Conservation (phyloP, 2,888 invertebrate species). For the Hemistola chrysoprasaria region DNA sequence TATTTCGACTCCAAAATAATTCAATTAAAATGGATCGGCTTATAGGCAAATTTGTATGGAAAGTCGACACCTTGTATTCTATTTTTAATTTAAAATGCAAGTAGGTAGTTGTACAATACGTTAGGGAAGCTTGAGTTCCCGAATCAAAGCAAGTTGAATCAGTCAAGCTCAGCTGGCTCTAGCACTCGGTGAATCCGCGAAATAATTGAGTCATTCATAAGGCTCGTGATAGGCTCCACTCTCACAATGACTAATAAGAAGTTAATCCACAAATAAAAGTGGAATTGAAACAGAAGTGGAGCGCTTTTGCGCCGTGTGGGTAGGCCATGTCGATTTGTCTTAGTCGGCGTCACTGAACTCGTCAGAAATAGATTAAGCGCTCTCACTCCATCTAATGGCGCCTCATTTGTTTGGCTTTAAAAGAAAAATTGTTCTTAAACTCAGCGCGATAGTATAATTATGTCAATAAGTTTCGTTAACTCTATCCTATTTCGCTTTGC, state of each 20-base stretch:
- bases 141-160: constrained; percentile 37
- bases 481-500: constrained; percentile 59
- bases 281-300: constrained; percentile 81
- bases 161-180: constrained; percentile 41
- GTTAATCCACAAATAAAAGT: constrained; percentile 83
- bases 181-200: constrained; percentile 58
- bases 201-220: constrained; percentile 81
- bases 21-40: no score
- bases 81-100: no score
- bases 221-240: constrained; percentile 70
- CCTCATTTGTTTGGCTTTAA: constrained; percentile 82
- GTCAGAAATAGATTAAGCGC: constrained; percentile 83
- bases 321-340: constrained; percentile 82
- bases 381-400: constrained; percentile 82
- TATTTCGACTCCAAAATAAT: no score
- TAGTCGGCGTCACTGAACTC: constrained; percentile 83
- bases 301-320: constrained; percentile 79
- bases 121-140: constrained; percentile 18
- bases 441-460: constrained; percentile 67
- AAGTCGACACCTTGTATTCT: no score
- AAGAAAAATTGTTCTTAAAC: constrained; percentile 80
- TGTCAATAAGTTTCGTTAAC: constrained; percentile 75
- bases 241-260: constrained; percentile 81
- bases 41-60: no score
- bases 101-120: constrained; percentile 18